Evolutionary conservation across 2,113 vertebrate genomes (phyloP).

Genomic region (Neolamprologus hecqui): DNA sequence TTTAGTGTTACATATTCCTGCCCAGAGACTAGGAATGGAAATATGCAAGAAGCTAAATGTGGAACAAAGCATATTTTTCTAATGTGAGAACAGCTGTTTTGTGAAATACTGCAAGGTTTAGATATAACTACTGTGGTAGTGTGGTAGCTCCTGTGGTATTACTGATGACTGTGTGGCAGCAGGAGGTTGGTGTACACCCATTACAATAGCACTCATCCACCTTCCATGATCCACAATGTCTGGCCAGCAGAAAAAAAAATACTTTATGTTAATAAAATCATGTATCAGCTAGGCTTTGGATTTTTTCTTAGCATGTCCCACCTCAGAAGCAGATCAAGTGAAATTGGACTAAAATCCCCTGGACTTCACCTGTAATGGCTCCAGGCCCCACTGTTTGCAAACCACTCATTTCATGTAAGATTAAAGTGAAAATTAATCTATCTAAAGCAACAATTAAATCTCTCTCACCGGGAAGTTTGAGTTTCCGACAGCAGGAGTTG

Average conservation of each 20-base stretch:
- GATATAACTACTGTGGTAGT: not conserved
- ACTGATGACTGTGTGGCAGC: not conserved
- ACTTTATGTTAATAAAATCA: not conserved
- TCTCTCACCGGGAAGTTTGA: slow-evolving; percentile 93
- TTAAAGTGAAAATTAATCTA: not conserved
- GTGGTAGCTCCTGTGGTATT: not conserved
- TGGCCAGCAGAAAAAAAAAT: not conserved
- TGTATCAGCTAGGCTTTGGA: not conserved
- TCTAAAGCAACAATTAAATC: not conserved
- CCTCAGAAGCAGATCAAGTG: not conserved
- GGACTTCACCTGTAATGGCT: not conserved
- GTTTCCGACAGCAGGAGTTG: slow-evolving; percentile 94
- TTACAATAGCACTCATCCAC: not conserved
- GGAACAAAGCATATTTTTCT: not conserved
- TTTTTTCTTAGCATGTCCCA: not conserved
- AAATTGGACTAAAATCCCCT: not conserved
- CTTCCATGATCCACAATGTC: not conserved
- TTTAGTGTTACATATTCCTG: not conserved
- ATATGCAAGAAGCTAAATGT: not conserved
- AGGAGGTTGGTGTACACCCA: not conserved
- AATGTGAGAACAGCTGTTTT: not conserved
- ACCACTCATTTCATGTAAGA: not conserved
- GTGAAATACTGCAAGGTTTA: not conserved
- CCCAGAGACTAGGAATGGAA: not conserved
- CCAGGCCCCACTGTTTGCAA: not conserved